Evolutionary conservation across 2,888 invertebrate species (phyloP).

Genomic region (Tenthredo scrophulariae): DNA sequence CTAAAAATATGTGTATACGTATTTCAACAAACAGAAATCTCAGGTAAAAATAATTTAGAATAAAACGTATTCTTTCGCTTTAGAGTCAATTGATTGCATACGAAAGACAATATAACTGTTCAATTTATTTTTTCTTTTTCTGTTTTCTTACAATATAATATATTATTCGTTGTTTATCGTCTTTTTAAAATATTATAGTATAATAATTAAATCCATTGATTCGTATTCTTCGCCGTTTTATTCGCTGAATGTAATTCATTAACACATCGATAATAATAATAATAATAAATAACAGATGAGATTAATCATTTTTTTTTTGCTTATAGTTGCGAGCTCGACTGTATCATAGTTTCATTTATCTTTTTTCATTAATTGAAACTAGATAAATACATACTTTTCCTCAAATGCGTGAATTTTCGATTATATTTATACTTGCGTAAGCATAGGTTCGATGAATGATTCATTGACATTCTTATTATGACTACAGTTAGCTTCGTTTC

Average conservation of each 20-base stretch:
- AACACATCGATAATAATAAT: not conserved
- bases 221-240: not conserved
- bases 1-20: not conserved
- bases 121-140: not conserved
- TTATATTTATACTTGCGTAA: not conserved
- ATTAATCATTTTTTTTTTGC: not conserved
- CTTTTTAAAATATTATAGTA: not conserved
- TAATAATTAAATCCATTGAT: not conserved
- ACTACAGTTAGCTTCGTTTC: not conserved
- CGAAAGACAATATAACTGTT: conserved; percentile 4
- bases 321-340: not conserved
- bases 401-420: not conserved
- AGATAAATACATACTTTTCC: not conserved
- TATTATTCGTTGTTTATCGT: conserved; percentile 2
- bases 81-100: conserved; percentile 2
- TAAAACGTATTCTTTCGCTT: not conserved
- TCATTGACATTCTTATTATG: not conserved
- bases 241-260: not conserved
- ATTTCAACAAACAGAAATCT: not conserved
- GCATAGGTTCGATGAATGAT: not conserved
- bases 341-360: not conserved
- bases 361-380: not conserved
- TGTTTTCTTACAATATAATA: not conserved
- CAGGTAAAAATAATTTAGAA: conserved; percentile 3
- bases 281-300: not conserved